Evolutionary conservation across 2,888 invertebrate species (phyloP).

Genomic region (Dichetophora obliterata): DNA sequence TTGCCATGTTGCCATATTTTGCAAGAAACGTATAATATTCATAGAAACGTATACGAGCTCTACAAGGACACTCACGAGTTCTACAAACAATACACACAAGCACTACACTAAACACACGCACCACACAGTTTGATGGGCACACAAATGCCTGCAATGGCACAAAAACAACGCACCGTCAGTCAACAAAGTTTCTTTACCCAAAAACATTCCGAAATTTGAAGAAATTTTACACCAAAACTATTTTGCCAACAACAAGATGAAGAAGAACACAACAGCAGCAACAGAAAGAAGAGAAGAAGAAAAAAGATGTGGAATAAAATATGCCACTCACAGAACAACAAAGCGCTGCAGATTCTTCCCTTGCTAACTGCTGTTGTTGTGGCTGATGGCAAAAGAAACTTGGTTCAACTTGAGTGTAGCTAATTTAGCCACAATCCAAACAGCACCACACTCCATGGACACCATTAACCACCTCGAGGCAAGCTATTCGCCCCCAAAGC

Average conservation of each 20-base stretch:
- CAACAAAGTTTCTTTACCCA: too few relatives aligned
- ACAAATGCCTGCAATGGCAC: too few relatives aligned
- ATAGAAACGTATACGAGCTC: not conserved
- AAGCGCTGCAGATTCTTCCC: not conserved
- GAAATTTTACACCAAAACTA: not conserved
- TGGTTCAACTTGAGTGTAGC: not conserved
- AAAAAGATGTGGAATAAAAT: not conserved
- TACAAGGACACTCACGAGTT: too few relatives aligned
- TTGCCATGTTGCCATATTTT: too few relatives aligned
- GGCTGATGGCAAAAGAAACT: not conserved
- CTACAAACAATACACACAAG: not conserved
- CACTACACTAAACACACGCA: not conserved
- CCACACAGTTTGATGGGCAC: too few relatives aligned
- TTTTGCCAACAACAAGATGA: too few relatives aligned
- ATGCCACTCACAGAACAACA: not conserved
- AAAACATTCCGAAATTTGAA: not conserved
- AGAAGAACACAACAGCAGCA: too few relatives aligned
- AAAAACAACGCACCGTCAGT: too few relatives aligned
- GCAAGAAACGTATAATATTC: too few relatives aligned
- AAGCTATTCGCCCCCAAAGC: not conserved
- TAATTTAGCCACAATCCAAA: slow-evolving; percentile 13
- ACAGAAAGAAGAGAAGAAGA: not conserved
- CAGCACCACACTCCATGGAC: not conserved
- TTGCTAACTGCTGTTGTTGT: not conserved
- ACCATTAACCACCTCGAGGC: not conserved